phyloP scores from a whole-genome alignment of 2,888 invertebrate species.

The Pyrocoelia pectoralis region DNA sequence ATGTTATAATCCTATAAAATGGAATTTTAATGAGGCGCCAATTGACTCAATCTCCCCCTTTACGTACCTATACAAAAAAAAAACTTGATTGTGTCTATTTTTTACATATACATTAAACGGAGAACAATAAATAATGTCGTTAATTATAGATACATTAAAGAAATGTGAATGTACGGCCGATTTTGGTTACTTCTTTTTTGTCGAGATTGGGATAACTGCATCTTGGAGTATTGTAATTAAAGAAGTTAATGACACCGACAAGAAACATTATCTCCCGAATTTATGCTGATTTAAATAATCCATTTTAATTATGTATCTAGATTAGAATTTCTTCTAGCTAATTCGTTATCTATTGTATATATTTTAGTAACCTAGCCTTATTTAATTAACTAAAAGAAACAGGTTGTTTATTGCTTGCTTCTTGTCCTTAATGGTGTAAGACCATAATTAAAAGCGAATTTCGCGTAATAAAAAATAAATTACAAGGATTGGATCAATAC shows the following conservation, averaged over 20 bases:
- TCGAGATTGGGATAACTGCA: conserved; percentile 12
- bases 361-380: too few relatives aligned
- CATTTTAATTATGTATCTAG: conserved; percentile 23
- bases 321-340: conserved; percentile 21
- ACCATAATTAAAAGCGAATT: not conserved
- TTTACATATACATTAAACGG: conserved; percentile 2
- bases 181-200: conserved; percentile 12
- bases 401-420: not conserved
- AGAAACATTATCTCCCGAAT: conserved; percentile 24
- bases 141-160: conserved; percentile 19
- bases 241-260: conserved; percentile 22
- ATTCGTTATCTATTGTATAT: conserved; percentile 23
- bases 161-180: conserved; percentile 14
- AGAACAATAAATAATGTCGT: conserved; percentile 20
- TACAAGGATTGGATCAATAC: conserved; percentile 1
- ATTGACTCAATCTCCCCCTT: not conserved
- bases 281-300: conserved; percentile 27
- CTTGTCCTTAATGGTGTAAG: not conserved
- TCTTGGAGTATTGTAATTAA: conserved; percentile 14
- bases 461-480: too few relatives aligned
- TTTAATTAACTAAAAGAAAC: too few relatives aligned
- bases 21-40: conserved; percentile 16
- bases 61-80: not conserved
- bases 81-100: conserved; percentile 3
- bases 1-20: conserved; percentile 11